Base-by-base conservation (phyloP, 2,888 invertebrate genomes). In the Melinaea menophilus region DNA sequence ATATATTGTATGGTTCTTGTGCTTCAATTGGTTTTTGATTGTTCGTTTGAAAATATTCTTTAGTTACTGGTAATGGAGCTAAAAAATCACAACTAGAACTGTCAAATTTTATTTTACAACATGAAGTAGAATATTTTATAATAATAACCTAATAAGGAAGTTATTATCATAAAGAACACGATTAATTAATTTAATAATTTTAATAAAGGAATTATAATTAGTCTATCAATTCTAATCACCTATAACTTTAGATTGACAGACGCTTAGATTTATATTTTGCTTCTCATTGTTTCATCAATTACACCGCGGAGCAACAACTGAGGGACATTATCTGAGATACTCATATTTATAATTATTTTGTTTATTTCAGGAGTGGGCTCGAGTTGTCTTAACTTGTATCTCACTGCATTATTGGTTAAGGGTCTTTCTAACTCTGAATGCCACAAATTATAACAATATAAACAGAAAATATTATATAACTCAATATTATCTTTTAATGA, bases 361-460 rank as follows among this genome's bases (percentile, higher is more conserved):
- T 31, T 7, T 51, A 31, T 5, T 22, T 9, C 2, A 31, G 51
- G n/a, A 51, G 51, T 7, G 22, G 22, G 51, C 2, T 5, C 4
- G 2, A 48, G n/a, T 2, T 31, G 22, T 12, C 31, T 51, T 51
- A 51, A 31, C 51, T 51, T 22, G 7, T 51, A 51, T 51, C 51
- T 22, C 51, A 22, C 48, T 48, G 22, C 5, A 22, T 5, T 5
- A 9, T 31, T 11, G 2, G 7, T 31, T 22, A 31, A 37, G 35
- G 11, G 37, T n/a, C 12, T n/a, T 31, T 56, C 47, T 7, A 48
- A 58, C 64, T 67, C 67, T 64, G 46, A 66, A 12, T 69, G 67
- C 41, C 5, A 61, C 56, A 56, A 48, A 41, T 7, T 41, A 41
- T 7, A 2, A 41, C 9, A n/a, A n/a, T n/a, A n/a, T n/a, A n/a